Conservation (phyloP, 2,113 vertebrate species). For the Channa argus region DNA sequence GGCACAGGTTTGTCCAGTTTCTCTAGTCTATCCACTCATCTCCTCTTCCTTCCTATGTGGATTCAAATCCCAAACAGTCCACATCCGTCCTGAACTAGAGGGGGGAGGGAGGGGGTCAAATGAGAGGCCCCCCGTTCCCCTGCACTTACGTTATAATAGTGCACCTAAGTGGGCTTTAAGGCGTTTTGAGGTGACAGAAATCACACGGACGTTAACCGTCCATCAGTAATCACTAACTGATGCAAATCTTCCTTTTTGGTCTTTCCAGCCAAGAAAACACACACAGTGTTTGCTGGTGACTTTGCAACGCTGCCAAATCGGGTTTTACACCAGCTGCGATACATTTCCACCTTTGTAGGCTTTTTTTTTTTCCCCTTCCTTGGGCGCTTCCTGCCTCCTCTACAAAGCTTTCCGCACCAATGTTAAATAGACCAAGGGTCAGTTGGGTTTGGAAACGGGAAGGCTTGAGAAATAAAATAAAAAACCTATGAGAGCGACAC, state of each 20-base stretch:
- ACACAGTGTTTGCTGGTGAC: conserved; percentile 34
- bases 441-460: no score
- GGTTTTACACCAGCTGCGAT: conserved; percentile 25
- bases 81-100: conserved; percentile 73
- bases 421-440: background rate
- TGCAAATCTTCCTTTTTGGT: conserved; percentile 26
- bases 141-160: conserved; percentile 25
- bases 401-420: conserved; percentile 12
- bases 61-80: conserved; percentile 76
- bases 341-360: conserved; percentile 37
- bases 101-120: conserved; percentile 24
- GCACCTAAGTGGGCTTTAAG: background rate
- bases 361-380: background rate
- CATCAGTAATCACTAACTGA: conserved; percentile 10
- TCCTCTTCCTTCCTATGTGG: conserved; percentile 77
- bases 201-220: background rate
- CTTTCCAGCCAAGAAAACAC: conserved; percentile 31
- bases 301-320: conserved; percentile 56
- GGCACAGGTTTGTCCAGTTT: conserved; percentile 67
- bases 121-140: conserved; percentile 40
- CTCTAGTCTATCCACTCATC: conserved; percentile 57
- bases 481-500: conserved; percentile 18
- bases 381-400: conserved; percentile 23
- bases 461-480: no score
- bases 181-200: background rate